These are phyloP conservation scores for Orbicella faveolata DNA, from an alignment of 64 coral and sea anemone species.

Conservation along the genomic window DNA sequence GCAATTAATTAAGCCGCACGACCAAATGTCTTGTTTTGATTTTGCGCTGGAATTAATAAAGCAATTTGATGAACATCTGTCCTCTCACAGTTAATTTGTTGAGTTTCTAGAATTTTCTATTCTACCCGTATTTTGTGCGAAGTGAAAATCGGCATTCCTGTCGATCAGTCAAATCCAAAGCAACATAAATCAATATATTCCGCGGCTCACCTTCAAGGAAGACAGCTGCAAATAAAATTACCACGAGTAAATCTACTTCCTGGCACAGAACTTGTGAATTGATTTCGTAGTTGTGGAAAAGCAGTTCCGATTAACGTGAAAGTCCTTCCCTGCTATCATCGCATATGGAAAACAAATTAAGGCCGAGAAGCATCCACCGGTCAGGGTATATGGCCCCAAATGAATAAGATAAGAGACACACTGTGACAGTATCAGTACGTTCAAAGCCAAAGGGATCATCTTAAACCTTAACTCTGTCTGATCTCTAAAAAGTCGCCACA, in stretches of 20 bases:
- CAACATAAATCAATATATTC: not conserved
- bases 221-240: slow-evolving; percentile 13
- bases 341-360: not conserved
- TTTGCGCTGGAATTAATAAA: not conserved
- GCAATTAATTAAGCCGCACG: not conserved
- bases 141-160: not conserved
- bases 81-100: not conserved
- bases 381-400: not conserved
- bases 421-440: not conserved
- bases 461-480: slow-evolving; percentile 25
- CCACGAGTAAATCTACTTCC: not conserved
- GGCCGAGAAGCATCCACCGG: not conserved
- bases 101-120: not conserved
- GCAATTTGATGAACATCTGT: not conserved
- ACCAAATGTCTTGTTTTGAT: not conserved
- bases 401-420: slow-evolving; percentile 1
- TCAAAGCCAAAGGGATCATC: not conserved
- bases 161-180: not conserved
- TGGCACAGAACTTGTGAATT: not conserved
- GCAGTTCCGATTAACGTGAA: not conserved
- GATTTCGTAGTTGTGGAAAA: not conserved
- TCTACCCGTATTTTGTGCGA: not conserved
- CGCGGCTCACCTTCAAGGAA: not conserved
- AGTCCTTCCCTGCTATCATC: not conserved
- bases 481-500: slow-evolving; percentile 9